A percentile compares a stretch with the other conserved stretches of the same genome.
Conservation (phyloP, 2,888 invertebrate genomes). For the Catocala fraxini region DNA sequence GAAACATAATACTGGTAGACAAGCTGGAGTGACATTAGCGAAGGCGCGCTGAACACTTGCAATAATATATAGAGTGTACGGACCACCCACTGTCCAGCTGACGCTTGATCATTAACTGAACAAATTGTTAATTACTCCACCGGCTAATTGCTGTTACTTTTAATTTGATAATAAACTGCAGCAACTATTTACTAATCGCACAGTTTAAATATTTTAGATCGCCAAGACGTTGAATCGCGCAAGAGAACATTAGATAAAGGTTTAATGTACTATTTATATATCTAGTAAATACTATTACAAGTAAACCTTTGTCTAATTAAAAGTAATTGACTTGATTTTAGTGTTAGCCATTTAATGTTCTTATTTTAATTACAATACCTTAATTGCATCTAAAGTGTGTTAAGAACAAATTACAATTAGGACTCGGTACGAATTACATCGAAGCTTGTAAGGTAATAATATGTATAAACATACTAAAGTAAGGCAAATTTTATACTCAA, state of each 20-base stretch:
- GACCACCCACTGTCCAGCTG: constrained; percentile 51
- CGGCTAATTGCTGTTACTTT: constrained; percentile 31
- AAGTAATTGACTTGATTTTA: neutral
- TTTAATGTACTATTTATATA: no score
- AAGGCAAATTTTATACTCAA: no score
- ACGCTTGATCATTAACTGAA: constrained; percentile 55
- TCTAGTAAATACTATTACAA: no score
- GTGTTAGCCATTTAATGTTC: no score
- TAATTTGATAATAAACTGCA: constrained; percentile 24
- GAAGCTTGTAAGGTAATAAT: no score
- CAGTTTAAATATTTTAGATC: neutral
- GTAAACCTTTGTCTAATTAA: no score
- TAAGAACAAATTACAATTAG: no score
- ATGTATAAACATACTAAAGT: no score
- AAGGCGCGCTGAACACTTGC: constrained; percentile 55
- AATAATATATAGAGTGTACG: constrained; percentile 48
- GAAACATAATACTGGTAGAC: constrained; percentile 57
- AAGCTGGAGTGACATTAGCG: constrained; percentile 65
- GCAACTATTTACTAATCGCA: constrained; percentile 17
- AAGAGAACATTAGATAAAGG: neutral
- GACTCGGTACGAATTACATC: no score
- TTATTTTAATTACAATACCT: no score
- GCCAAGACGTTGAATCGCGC: neutral
- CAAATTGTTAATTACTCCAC: constrained; percentile 50
- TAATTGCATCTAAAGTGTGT: no score